Conservation (phyloP, 2,113 vertebrate species). For the Rhinogobius similis region DNA sequence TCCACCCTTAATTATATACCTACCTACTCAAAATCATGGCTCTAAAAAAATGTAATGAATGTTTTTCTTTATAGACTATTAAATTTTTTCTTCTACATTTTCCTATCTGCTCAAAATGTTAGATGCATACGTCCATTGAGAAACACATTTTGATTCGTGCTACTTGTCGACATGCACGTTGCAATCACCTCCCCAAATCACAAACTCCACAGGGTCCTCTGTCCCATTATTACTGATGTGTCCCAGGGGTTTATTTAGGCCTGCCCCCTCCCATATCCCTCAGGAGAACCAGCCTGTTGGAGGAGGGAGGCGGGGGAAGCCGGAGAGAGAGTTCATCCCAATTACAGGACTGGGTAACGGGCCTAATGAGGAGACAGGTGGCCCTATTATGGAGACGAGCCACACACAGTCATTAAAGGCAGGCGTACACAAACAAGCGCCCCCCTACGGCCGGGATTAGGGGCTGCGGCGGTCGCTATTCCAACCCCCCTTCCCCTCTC, state of each 20-base stretch:
- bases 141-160: neutral
- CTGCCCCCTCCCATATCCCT: neutral
- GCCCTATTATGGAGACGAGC: slow-evolving; percentile 66
- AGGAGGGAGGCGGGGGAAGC: neutral
- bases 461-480: slow-evolving; percentile 10
- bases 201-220: neutral
- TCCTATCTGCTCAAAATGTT: too few species aligned
- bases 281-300: neutral
- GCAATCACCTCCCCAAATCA: neutral
- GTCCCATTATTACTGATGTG: slow-evolving; percentile 8
- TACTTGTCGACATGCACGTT: neutral
- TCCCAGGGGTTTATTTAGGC: slow-evolving; percentile 7
- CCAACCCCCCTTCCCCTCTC: neutral
- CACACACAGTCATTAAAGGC: slow-evolving; percentile 47
- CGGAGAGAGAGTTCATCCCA: slow-evolving; percentile 63
- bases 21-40: too few species aligned
- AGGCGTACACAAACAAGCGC: slow-evolving; percentile 47
- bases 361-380: slow-evolving; percentile 80
- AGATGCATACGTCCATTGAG: too few species aligned
- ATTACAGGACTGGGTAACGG: slow-evolving; percentile 77
- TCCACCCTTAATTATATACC: too few species aligned
- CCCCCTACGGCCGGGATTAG: slow-evolving; percentile 69
- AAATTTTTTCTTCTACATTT: too few species aligned
- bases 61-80: too few species aligned
- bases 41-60: too few species aligned